Evolutionary conservation across 2,113 vertebrate species (phyloP).

Genomic region (Porphyrio hochstetteri): DNA sequence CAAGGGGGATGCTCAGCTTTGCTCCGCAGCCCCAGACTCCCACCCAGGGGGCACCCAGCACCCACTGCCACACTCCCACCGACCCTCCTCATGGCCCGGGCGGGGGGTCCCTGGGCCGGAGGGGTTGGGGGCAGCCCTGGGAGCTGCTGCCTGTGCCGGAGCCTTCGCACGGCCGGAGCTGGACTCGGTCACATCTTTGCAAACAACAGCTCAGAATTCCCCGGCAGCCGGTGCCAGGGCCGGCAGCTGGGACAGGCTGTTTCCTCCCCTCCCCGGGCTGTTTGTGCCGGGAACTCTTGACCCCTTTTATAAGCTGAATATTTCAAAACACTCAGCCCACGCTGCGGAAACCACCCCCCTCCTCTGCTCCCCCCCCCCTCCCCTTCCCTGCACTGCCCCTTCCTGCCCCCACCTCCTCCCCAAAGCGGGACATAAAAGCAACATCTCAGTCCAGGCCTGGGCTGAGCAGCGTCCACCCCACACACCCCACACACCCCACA

Average conservation of each 20-base stretch:
- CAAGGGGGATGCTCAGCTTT: fast-evolving
- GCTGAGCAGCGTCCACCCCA: background rate
- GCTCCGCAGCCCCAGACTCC: background rate
- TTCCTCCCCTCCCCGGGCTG: background rate
- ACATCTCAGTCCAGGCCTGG: background rate
- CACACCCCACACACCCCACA: background rate
- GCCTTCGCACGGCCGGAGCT: background rate
- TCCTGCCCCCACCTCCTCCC: background rate
- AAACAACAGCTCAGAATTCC: background rate
- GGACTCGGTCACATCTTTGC: background rate
- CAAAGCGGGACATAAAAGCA: background rate
- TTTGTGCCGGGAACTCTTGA: background rate
- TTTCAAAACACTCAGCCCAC: background rate
- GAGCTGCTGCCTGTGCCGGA: background rate
- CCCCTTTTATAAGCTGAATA: background rate
- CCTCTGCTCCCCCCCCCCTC: background rate
- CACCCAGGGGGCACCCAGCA: background rate
- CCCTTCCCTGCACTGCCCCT: background rate
- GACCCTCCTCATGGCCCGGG: background rate
- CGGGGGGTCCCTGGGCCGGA: too few species aligned
- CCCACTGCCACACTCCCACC: background rate
- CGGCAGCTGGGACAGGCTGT: background rate
- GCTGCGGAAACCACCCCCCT: background rate
- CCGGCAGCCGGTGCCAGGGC: background rate
- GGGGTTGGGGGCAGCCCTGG: background rate